phyloP scores from a whole-genome alignment of 2,888 invertebrate genomes.

The Dusona sp. region DNA sequence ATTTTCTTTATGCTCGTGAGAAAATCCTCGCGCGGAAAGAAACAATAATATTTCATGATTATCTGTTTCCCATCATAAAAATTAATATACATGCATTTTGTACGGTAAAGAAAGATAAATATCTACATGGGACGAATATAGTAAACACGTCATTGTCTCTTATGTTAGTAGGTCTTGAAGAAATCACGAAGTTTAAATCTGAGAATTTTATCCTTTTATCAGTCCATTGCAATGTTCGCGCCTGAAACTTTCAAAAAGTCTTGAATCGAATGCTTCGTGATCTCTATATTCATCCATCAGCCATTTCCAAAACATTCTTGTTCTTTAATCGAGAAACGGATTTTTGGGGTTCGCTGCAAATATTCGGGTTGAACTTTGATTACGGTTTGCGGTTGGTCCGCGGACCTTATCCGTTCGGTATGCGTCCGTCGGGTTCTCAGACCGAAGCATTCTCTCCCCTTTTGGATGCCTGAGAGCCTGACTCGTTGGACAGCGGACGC shows the following conservation, averaged over 20 bases:
- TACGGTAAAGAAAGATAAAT: neutral
- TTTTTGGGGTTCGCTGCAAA: constrained; percentile 31
- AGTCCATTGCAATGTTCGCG: neutral
- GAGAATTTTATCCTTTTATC: neutral
- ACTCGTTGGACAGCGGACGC: constrained; percentile 75
- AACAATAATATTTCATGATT: neutral
- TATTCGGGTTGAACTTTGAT: constrained; percentile 71
- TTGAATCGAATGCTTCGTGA: neutral
- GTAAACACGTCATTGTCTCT: neutral
- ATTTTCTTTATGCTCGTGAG: constrained; percentile 15
- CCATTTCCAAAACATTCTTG: constrained; percentile 26
- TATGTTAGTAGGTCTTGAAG: neutral
- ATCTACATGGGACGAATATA: neutral
- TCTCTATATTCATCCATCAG: constrained; percentile 27
- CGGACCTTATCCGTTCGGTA: constrained; percentile 75
- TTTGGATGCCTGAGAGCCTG: constrained; percentile 78
- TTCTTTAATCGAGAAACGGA: constrained; percentile 45
- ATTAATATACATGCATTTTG: neutral
- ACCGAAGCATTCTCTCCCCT: constrained; percentile 80
- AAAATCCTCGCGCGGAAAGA: neutral
- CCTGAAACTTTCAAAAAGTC: neutral
- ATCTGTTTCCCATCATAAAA: neutral
- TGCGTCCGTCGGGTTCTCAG: constrained; percentile 80
- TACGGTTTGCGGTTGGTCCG: constrained; percentile 77
- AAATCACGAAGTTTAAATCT: neutral